Evolutionary conservation across 2,113 vertebrate genomes (phyloP).

Genomic region (Cephalopterus ornatus): DNA sequence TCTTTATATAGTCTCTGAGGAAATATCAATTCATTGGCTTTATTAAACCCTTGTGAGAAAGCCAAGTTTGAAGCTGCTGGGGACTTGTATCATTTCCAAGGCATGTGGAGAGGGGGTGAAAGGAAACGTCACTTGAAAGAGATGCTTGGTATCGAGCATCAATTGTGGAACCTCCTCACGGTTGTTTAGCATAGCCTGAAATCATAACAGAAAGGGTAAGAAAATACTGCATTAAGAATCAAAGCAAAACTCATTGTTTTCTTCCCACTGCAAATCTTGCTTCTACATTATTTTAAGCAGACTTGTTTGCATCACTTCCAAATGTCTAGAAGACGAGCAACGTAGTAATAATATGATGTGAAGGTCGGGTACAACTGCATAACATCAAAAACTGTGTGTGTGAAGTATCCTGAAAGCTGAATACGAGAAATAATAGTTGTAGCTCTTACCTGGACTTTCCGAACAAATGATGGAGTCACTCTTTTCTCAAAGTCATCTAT

Average conservation of each 20-base stretch:
- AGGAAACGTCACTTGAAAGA: constrained; percentile 94
- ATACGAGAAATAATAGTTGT: background rate
- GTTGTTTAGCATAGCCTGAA: constrained; percentile 83
- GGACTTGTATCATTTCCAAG: constrained; percentile 90
- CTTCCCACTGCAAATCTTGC: background rate
- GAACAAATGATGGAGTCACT: constrained; percentile 89
- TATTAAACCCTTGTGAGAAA: constrained; percentile 87
- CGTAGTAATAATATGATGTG: background rate
- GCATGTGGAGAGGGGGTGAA: constrained; percentile 86
- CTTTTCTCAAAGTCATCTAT: constrained; percentile 98
- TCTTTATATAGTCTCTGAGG: background rate
- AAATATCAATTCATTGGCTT: background rate
- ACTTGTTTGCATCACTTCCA: background rate
- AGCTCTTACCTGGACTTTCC: constrained; percentile 89
- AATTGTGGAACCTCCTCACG: constrained; percentile 83
- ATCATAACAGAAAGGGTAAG: constrained; percentile 38
- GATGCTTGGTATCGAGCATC: constrained; percentile 89
- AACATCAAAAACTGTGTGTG: background rate
- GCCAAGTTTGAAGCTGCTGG: constrained; percentile 87
- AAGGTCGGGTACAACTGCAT: background rate
- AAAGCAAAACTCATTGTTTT: background rate
- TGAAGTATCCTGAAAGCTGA: background rate
- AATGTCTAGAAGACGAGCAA: background rate
- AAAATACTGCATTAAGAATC: background rate
- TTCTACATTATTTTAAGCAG: background rate